These are phyloP conservation scores for Rhinolophus ferrumequinum DNA, from an alignment of 2,113 vertebrate genomes.

Conservation along the genomic window DNA sequence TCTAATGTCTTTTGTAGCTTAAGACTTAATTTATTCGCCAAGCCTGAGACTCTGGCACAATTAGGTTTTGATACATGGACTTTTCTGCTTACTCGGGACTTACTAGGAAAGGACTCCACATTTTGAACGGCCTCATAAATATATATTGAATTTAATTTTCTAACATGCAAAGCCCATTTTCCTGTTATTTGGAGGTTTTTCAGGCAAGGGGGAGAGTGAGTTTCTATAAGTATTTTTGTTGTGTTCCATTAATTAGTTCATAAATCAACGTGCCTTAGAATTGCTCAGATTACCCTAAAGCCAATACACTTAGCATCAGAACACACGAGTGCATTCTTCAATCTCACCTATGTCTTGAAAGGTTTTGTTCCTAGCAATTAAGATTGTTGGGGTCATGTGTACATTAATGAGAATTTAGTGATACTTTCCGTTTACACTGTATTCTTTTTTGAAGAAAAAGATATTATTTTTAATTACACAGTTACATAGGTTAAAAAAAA, in stretches of 20 bases:
- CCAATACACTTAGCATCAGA: constrained; percentile 73
- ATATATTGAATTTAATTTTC: constrained; percentile 91
- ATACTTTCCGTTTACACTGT: constrained; percentile 39
- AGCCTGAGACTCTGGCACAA: constrained; percentile 78
- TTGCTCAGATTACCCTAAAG: constrained; percentile 83
- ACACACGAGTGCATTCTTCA: constrained; percentile 57
- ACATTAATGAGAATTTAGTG: constrained; percentile 15
- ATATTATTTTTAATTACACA: background rate
- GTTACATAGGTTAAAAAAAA: background rate
- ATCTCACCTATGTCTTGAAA: constrained; percentile 54
- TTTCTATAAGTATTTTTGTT: constrained; percentile 86
- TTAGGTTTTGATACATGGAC: constrained; percentile 85
- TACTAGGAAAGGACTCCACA: constrained; percentile 78
- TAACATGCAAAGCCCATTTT: constrained; percentile 85
- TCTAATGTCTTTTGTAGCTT: constrained; percentile 75
- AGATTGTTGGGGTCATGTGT: constrained; percentile 25
- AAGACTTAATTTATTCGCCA: constrained; percentile 84
- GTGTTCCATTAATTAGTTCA: constrained; percentile 87
- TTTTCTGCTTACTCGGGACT: constrained; percentile 85
- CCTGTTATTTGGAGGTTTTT: constrained; percentile 81
- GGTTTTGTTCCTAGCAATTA: constrained; percentile 57
- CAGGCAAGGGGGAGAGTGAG: constrained; percentile 65
- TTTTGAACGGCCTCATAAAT: constrained; percentile 89
- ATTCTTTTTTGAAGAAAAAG: background rate
- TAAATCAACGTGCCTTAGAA: constrained; percentile 85